These are phyloP conservation scores for Drosophila engyochracea DNA, from an alignment of 2,888 invertebrate genomes.

Conservation along the genomic window DNA sequence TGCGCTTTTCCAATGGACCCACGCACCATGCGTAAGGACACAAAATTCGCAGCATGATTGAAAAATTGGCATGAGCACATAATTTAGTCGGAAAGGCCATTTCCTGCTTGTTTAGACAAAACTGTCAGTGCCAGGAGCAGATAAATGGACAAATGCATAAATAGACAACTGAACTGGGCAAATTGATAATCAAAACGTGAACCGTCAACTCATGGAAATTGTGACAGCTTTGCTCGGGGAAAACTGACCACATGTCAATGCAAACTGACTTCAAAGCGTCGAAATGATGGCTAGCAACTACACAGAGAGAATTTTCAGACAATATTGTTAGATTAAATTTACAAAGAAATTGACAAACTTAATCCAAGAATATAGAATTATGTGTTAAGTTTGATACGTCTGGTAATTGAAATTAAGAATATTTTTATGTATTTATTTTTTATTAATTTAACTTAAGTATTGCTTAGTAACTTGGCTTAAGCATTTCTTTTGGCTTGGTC, in stretches of 20 bases:
- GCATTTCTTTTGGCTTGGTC: no score
- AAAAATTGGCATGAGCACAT: conserved; percentile 54
- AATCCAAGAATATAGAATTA: not conserved
- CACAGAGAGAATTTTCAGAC: not conserved
- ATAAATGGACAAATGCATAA: conserved; percentile 27
- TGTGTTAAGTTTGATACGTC: not conserved
- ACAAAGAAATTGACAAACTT: not conserved
- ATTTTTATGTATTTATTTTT: not conserved
- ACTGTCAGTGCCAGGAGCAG: conserved; percentile 38
- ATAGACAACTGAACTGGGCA: conserved; percentile 11
- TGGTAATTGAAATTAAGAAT: not conserved
- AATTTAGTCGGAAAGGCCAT: conserved; percentile 33
- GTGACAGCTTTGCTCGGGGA: conserved; percentile 56
- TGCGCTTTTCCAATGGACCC: not conserved
- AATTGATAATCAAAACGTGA: conserved; percentile 39
- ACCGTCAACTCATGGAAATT: not conserved
- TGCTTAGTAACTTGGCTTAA: no score
- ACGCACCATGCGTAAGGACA: conserved; percentile 48
- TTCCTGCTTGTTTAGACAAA: conserved; percentile 39
- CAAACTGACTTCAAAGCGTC: conserved; percentile 72
- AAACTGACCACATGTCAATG: conserved; percentile 77
- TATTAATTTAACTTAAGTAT: not conserved
- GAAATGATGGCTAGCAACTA: conserved; percentile 50
- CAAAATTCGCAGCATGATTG: conserved; percentile 59
- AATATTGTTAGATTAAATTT: not conserved